Evolutionary conservation across 2,888 invertebrate genomes (phyloP), one percentile per base, ranked within the genome.

Genomic region (Eupithecia subumbrata): DNA sequence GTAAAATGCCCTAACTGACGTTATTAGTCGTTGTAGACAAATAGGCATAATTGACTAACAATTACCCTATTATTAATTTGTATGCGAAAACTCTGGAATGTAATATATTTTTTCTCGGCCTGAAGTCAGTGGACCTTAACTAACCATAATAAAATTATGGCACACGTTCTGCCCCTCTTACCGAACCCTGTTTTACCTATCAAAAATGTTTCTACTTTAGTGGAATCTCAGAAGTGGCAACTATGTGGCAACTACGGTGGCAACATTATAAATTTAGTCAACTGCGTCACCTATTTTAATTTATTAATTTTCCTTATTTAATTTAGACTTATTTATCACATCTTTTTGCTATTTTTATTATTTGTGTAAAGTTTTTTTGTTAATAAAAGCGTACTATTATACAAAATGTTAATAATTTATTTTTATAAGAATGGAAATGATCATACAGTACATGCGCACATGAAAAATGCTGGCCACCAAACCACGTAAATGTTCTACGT

Each of bases 401-500:
- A 8, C 25, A 30, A 40, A 69, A 12, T 30, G 22, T 8, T 12
- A 2, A 14, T 52, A 60, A 5, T 43, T 30, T 43, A n/a, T 16
- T 64, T 66, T 5, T 34, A 40, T 60, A 86, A 89, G 90, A 83
- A 80, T 8, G 76, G 75, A 87, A 90, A 88, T 75, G 81, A 84
- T 80, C 74, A 78, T 85, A 84, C 77, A 82, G 90, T 86, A 87
- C 93, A 91, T 94, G 95, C 94, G 94, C 93, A 92, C 80, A 86
- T 78, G 77, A 80, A 87, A 85, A 85, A 80, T 88, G 92, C 95
- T 95, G 93, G 92, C 93, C 92, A 90, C 92, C 93, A 94, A 91
- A 93, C 95, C 95, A 94, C 92, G 89, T 91, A 89, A 90, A 90
- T 89, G 91, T 87, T 90, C 89, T 92, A 96, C 96, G 96, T 96